Conservation (phyloP, 2,113 vertebrate genomes). For the Bucco capensis region DNA sequence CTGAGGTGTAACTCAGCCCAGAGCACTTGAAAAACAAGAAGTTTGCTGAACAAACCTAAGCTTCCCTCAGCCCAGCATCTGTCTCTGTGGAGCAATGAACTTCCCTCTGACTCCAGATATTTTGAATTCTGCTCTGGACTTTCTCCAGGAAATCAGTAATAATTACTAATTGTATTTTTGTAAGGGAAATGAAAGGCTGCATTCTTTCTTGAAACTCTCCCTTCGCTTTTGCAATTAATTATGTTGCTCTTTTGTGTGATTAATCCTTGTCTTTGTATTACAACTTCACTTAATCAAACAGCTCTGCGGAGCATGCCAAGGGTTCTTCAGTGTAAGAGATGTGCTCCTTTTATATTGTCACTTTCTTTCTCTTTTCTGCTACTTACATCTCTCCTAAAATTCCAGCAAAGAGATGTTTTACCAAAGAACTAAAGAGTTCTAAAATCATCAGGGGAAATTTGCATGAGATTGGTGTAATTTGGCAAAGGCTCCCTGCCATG, state of each 20-base stretch:
- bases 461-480: background rate
- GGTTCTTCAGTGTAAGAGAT: slow-evolving; percentile 50
- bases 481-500: background rate
- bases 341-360: slow-evolving; percentile 22
- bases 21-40: slow-evolving; percentile 48
- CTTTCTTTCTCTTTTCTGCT: background rate
- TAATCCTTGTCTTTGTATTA: slow-evolving; percentile 69
- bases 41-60: slow-evolving; percentile 50
- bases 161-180: slow-evolving; percentile 97
- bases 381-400: background rate
- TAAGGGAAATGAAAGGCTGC: slow-evolving; percentile 83
- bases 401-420: background rate
- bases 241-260: slow-evolving; percentile 72
- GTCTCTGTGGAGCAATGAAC: slow-evolving; percentile 77
- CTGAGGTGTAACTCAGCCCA: background rate
- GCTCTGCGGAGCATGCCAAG: slow-evolving; percentile 38
- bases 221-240: slow-evolving; percentile 79
- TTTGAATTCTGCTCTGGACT: slow-evolving; percentile 90
- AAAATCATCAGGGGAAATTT: background rate
- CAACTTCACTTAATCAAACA: slow-evolving; percentile 64
- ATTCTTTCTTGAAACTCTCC: slow-evolving; percentile 82
- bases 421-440: background rate
- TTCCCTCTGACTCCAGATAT: slow-evolving; percentile 77
- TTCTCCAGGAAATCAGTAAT: slow-evolving; percentile 96
- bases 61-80: slow-evolving; percentile 18